Evolutionary conservation across 2,113 vertebrate species (phyloP), one percentile per base, ranked within the genome.

Genomic region (Uria aalge): DNA sequence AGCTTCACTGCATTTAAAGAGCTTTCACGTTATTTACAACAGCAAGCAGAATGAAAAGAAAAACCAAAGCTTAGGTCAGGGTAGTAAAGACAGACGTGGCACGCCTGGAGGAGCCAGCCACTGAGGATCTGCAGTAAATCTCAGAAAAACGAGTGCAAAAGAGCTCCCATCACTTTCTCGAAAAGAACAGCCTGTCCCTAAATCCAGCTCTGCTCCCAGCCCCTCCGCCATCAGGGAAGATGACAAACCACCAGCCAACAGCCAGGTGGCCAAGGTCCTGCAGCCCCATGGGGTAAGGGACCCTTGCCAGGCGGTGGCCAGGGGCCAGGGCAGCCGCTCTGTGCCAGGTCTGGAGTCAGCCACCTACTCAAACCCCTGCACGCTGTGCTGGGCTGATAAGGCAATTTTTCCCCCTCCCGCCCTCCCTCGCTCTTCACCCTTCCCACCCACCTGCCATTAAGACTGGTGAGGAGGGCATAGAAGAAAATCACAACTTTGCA

Each of bases 101-200:
- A 66, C 1, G 13, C 75, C 3, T 4, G 36, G 60, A 88, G 60
- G 74, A 91, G 26, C 38, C 38, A 60, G 86, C 48, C 34, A 5
- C 43, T 38, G 36, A 88, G 34, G 41, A 72, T 30, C 30, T 1
- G 2, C 66, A 60, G 68, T 94, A 92, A 95, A 94, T 96, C 85
- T 88, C 5, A 17, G 3, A 22, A 64, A 75, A 78, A 64, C 0
- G 1, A 68, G 56, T 0, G 1, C 47, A 66, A 43, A 74, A 67
- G 38, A 52, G 50, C 43, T 87, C 76, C 74, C 52, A 48, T 69
- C n/a, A 34, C 47, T 64, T 88, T 86, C 71, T 60, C 48, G 1
- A 85, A 73, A 95, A 96, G 85, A 93, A 91, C 82, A 94, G 74
- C n/a, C 74, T 87, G 95, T 96, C 53, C 53, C 79, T 71, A 76